These are phyloP conservation scores for Gallirallus australis DNA, from an alignment of 2,797 vertebrate species.

Conservation along the genomic window DNA sequence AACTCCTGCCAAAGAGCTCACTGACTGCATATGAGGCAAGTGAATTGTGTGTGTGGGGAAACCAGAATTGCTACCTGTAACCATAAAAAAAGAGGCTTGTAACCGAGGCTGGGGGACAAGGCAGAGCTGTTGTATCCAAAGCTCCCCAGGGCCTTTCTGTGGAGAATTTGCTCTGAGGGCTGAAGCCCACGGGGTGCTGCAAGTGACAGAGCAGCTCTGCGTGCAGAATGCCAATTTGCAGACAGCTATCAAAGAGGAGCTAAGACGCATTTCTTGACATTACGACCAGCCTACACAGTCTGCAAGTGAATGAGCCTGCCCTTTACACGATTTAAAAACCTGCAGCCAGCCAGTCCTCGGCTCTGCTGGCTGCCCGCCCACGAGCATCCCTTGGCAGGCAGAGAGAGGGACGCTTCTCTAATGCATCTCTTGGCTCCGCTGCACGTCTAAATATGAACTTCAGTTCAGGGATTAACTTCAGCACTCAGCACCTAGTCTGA, in stretches of 20 bases:
- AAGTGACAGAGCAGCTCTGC: background rate
- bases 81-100: background rate
- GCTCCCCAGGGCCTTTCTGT: background rate
- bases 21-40: background rate
- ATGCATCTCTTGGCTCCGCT: conserved; percentile 25
- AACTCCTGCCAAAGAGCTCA: background rate
- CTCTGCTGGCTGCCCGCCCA: conserved; percentile 54
- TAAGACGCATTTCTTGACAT: conserved; percentile 53
- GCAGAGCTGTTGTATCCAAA: background rate
- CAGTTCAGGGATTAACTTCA: background rate
- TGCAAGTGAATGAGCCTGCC: conserved; percentile 61
- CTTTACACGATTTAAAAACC: background rate
- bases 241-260: background rate
- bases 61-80: background rate
- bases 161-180: background rate
- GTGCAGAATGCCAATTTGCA: conserved; percentile 1
- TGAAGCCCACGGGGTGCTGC: background rate
- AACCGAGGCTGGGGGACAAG: background rate
- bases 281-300: conserved; percentile 43
- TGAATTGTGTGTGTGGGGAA: background rate
- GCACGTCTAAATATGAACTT: background rate
- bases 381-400: background rate
- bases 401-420: background rate
- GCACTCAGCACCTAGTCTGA: background rate
- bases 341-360: conserved; percentile 24